Evolutionary conservation across 1,140 invertebrate genomes (phyloP).

Genomic region (Gonatopus flavifemur): DNA sequence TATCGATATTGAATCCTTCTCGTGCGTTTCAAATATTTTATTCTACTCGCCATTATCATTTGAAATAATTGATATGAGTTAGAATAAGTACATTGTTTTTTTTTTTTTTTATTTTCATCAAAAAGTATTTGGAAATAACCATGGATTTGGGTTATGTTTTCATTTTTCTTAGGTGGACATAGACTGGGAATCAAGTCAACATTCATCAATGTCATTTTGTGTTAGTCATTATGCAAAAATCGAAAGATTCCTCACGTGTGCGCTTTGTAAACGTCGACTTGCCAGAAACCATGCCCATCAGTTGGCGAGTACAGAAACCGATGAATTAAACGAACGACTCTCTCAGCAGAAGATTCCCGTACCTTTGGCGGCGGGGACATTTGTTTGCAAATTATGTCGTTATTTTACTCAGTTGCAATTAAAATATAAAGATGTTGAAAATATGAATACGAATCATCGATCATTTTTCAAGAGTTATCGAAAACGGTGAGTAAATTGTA

Average conservation of each 20-base stretch:
- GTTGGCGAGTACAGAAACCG: slow-evolving; percentile 61
- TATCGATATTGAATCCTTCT: not conserved
- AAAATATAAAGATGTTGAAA: slow-evolving; percentile 60
- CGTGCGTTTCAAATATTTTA: not conserved
- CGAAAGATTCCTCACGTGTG: slow-evolving; percentile 72
- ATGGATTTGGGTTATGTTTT: slow-evolving; percentile 12
- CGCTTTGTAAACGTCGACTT: slow-evolving; percentile 71
- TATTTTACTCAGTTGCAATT: slow-evolving; percentile 73
- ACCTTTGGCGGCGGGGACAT: slow-evolving; percentile 54
- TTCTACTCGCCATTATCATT: too few species aligned
- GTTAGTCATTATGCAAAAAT: slow-evolving; percentile 60
- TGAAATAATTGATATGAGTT: too few species aligned
- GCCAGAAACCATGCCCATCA: slow-evolving; percentile 73
- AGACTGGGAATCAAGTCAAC: slow-evolving; percentile 54
- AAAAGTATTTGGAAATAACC: slow-evolving; percentile 2
- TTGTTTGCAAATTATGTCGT: slow-evolving; percentile 78
- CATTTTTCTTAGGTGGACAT: slow-evolving; percentile 55
- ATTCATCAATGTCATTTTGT: slow-evolving; percentile 58
- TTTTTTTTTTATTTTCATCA: not conserved
- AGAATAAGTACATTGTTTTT: slow-evolving; percentile 1
- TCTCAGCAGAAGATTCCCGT: slow-evolving; percentile 68
- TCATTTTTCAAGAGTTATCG: slow-evolving; percentile 69
- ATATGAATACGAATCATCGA: slow-evolving; percentile 58
- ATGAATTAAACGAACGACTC: slow-evolving; percentile 69
- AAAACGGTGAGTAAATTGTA: slow-evolving; percentile 61